These are phyloP conservation scores for Drosophila buzzatii DNA, from an alignment of 2,888 invertebrate species.

Conservation along the genomic window DNA sequence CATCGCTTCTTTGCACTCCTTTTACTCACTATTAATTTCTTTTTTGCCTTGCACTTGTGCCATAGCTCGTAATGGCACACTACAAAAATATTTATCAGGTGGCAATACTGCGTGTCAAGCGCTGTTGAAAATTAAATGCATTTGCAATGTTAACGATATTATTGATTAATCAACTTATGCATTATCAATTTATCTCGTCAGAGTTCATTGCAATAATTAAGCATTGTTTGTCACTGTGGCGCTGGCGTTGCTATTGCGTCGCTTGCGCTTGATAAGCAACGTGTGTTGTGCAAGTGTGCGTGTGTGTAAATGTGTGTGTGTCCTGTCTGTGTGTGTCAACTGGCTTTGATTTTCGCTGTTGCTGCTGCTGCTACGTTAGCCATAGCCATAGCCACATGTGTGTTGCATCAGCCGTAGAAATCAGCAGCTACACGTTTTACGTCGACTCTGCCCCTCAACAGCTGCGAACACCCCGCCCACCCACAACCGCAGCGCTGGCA, in stretches of 20 bases:
- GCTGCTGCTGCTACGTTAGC: conserved; percentile 45
- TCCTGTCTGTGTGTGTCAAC: conserved; percentile 56
- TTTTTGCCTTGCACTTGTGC: conserved; percentile 4
- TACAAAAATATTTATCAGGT: conserved; percentile 1
- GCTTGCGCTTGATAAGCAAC: conserved; percentile 69
- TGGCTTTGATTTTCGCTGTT: conserved; percentile 71
- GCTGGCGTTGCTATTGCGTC: conserved; percentile 66
- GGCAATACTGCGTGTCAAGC: conserved; percentile 6
- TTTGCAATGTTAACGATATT: conserved; percentile 5
- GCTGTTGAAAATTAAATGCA: background rate
- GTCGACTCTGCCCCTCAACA: conserved; percentile 55
- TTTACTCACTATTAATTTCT: background rate
- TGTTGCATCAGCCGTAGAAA: conserved; percentile 80
- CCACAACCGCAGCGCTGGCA: conserved; percentile 17
- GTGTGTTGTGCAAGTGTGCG: conserved; percentile 36
- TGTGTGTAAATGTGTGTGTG: conserved; percentile 10
- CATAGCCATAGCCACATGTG: conserved; percentile 32
- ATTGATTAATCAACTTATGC: conserved; percentile 16
- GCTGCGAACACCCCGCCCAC: conserved; percentile 10
- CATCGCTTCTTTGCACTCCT: background rate
- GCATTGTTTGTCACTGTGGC: conserved; percentile 47
- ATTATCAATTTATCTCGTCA: conserved; percentile 1
- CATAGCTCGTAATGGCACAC: conserved; percentile 1
- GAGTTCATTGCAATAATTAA: conserved; percentile 21
- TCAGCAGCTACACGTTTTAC: conserved; percentile 66